A percentile compares a stretch with the other conserved stretches of the same genome.
Conservation (phyloP, 2,797 vertebrate species). For the Myotis findleyi region DNA sequence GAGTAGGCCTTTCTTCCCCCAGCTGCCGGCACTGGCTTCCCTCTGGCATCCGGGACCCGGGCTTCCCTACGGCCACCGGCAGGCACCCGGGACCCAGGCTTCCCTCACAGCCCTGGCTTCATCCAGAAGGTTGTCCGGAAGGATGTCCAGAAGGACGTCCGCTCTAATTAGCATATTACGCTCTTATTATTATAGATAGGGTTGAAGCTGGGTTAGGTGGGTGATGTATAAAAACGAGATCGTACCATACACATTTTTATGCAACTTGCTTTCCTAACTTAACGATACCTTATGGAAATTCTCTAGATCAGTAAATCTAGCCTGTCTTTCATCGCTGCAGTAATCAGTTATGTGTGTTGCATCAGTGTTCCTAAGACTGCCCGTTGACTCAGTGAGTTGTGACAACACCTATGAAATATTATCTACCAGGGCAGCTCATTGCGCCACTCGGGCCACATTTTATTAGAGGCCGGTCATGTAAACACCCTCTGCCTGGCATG, state of each 20-base stretch:
- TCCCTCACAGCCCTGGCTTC: no score
- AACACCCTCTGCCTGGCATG: background rate
- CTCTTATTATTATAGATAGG: no score
- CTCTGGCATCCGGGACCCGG: no score
- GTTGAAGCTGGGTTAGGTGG: background rate
- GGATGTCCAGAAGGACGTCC: no score
- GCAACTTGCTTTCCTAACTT: background rate
- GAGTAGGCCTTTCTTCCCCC: no score
- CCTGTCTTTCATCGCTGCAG: background rate
- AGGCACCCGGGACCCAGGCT: no score
- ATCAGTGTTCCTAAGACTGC: background rate
- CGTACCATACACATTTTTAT: background rate
- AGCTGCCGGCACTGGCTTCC: no score
- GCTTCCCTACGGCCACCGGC: no score
- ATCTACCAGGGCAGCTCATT: background rate
- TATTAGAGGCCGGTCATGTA: background rate
- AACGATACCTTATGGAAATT: background rate
- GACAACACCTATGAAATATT: background rate
- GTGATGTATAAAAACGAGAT: background rate
- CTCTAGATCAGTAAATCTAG: background rate
- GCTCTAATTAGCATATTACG: no score
- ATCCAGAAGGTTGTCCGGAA: no score
- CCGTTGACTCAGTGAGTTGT: background rate
- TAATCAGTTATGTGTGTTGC: rapidly evolving
- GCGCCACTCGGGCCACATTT: background rate